phyloP scores from a whole-genome alignment of 2,888 invertebrate genomes.

The Doris montereyensis region DNA sequence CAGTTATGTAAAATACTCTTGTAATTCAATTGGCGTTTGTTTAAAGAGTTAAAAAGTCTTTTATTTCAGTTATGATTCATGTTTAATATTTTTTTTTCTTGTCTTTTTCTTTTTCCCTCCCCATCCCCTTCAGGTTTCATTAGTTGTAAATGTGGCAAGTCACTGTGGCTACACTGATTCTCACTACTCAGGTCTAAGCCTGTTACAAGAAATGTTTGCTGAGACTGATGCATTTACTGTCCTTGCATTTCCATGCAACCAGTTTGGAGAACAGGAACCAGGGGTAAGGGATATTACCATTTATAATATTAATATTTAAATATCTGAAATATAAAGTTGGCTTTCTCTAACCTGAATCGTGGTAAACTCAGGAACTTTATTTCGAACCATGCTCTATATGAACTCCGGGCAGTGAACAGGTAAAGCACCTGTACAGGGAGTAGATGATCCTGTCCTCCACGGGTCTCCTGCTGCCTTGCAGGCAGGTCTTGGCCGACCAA shows the following conservation, averaged over 20 bases:
- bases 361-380: too few relatives aligned
- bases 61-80: too few relatives aligned
- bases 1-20: not conserved
- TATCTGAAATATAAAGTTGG: not conserved
- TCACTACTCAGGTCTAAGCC: slow-evolving; percentile 73
- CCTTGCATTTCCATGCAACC: slow-evolving; percentile 75
- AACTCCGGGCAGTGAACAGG: too few relatives aligned
- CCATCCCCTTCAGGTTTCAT: slow-evolving; percentile 67
- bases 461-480: too few relatives aligned
- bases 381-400: too few relatives aligned
- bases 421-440: too few relatives aligned
- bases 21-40: not conserved
- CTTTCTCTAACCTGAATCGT: not conserved
- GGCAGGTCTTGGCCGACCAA: too few relatives aligned
- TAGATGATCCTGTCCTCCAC: too few relatives aligned
- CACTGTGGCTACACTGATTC: slow-evolving; percentile 75
- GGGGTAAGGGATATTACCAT: slow-evolving; percentile 55
- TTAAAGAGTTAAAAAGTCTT: not conserved
- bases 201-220: slow-evolving; percentile 72
- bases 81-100: too few relatives aligned
- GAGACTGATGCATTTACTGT: slow-evolving; percentile 70
- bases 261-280: slow-evolving; percentile 76
- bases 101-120: too few relatives aligned
- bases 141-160: slow-evolving; percentile 76
- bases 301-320: not conserved